Evolutionary conservation across 1,140 invertebrate genomes (phyloP), one percentile per base, ranked within the genome.

Genomic region (Sitophilus oryzae): DNA sequence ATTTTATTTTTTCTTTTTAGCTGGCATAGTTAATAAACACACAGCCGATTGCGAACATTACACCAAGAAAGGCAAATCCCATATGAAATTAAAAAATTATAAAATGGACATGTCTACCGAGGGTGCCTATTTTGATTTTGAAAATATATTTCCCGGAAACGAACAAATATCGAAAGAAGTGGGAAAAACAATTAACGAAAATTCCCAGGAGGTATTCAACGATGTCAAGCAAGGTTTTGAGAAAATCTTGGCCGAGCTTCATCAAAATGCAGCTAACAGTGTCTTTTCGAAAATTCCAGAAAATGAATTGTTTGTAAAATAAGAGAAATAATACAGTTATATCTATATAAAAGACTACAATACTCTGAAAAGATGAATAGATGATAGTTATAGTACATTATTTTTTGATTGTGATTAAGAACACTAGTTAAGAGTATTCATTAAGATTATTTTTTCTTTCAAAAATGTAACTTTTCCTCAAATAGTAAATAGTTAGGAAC

Each of bases 271-370:
- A 15, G 36, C 74, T 0, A 73, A 72, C 56, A 64, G 66, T 42
- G 59, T 75, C 1, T 71, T 79, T 22, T 50, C 66, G 15, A 78
- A 74, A 60, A 51, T 74, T 3, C 71, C 76, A 5, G 65, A 71
- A 19, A 70, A 77, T 42, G 63, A 74, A 15, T 66, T 79, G 3
- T 77, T 76, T 55, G 46, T 62, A 15, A 11, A 16, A 2, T 49
- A 50, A 20, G 3, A 1, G 14, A 11, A 19, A 34, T n/a, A 34
- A 8, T 34, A 41, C 5, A 15, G 15, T 8, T 8, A 41, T 18
- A 41, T 41, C 15, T 41, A 41, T 15, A n/a, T 8, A 41, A 8
- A 6, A 6, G 38, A n/a, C 8, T 8, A 8, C 6, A 41, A 41
- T 41, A 6, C 15, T 23, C 18, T 16, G 21, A 44, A 18, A 44